Base-by-base conservation (phyloP, 1,140 invertebrate species). In the Oedothorax gibbosus region DNA sequence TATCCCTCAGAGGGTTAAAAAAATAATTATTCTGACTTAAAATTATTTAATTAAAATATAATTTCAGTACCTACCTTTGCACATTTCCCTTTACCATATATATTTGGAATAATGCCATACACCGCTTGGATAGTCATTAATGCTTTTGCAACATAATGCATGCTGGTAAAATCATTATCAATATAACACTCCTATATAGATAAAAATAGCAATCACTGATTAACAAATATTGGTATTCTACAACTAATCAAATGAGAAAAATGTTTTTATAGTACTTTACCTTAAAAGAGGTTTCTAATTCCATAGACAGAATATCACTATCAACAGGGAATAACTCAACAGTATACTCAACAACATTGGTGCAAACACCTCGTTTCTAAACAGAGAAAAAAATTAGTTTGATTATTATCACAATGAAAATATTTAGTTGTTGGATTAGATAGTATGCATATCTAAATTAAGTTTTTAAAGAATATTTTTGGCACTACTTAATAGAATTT, bases 251-350 rank as follows among this genome's bases (percentile, higher is more conserved):
- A 35, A 35, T 35, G 35, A 35, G 21, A 68, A 14, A 50, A 0
- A 68, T 53, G 49, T 9, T 9, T 71, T 71, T 53, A 53, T n/a
- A 53, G 7, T 14, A 57, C 35, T 21, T 87, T 83, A 90, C 90
- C 87, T 93, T 91, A 88, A 94, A 98, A 15, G 95, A 93, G 87
- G 93, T 92, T 66, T 94, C 93, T 85, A 96, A 91, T 91, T 99
- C 97, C 94, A 99, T 95, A 6, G 97, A 98, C 84, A 99, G 92
- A 0, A 99, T 91, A 92, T 99, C 98, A 90, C 92, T 94, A 88
- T 99, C 97, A 89, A 98, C 93, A 0, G 97, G 96, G 90, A 96
- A 96, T 18, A 99, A 92, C 87, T 96, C 94, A 89, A 97, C 95
- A 82, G 93, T 92, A 87, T 97, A 95, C 91, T 98, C 96, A 88